These are phyloP conservation scores for Hippocampus barbouri DNA, from an alignment of 2,113 vertebrate species.

Conservation along the genomic window DNA sequence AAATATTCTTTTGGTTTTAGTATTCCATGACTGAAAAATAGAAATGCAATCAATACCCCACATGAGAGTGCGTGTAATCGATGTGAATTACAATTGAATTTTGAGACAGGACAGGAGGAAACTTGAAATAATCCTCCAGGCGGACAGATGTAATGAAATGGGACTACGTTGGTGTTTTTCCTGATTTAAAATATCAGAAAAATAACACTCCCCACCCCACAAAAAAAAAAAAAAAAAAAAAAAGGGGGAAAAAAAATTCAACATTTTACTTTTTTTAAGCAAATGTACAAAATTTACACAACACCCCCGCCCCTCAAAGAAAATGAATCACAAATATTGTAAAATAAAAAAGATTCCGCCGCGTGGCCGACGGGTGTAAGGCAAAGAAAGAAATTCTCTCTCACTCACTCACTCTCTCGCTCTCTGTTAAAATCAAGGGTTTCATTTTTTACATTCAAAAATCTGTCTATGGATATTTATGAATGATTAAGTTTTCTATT, in stretches of 20 bases:
- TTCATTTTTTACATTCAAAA: conserved; percentile 71
- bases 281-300: conserved; percentile 78
- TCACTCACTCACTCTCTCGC: neutral
- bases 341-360: conserved; percentile 61
- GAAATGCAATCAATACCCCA: conserved; percentile 3
- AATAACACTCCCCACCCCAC: neutral
- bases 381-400: conserved; percentile 57
- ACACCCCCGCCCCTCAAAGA: conserved; percentile 38
- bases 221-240: conserved; percentile 18
- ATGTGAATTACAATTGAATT: neutral
- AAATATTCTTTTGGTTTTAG: conserved; percentile 8
- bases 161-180: neutral
- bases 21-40: neutral
- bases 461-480: conserved; percentile 44
- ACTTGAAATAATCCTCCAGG: neutral
- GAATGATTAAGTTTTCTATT: conserved; percentile 27
- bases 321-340: conserved; percentile 63
- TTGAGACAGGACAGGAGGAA: neutral
- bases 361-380: conserved; percentile 63
- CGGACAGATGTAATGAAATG: conserved; percentile 18
- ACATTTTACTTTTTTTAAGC: conserved; percentile 57
- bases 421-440: conserved; percentile 49
- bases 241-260: conserved; percentile 6
- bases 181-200: conserved; percentile 29
- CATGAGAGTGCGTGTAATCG: conserved; percentile 23